These are phyloP conservation scores for Holacanthus passer DNA, from an alignment of 2,113 vertebrate genomes.

Conservation along the genomic window DNA sequence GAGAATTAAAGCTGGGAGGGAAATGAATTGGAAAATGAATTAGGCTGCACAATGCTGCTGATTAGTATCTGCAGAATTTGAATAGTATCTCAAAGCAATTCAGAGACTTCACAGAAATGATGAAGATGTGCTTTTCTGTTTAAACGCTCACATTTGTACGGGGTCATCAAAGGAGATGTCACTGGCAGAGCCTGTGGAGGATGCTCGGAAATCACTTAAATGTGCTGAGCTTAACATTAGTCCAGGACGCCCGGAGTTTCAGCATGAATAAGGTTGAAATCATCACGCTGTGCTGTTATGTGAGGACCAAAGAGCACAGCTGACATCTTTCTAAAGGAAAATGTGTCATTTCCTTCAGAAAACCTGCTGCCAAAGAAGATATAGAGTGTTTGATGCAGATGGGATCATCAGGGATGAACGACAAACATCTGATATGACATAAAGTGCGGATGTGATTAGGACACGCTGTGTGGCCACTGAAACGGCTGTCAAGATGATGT, in stretches of 20 bases:
- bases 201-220: slow-evolving; percentile 47
- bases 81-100: slow-evolving; percentile 38
- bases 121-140: slow-evolving; percentile 37
- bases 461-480: slow-evolving; percentile 1
- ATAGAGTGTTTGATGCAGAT: slow-evolving; percentile 27
- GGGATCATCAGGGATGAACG: not conserved
- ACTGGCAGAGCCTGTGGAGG: slow-evolving; percentile 27
- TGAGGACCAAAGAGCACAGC: slow-evolving; percentile 29
- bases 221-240: slow-evolving; percentile 23
- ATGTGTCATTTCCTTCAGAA: slow-evolving; percentile 11
- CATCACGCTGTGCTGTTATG: slow-evolving; percentile 34
- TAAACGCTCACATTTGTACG: slow-evolving; percentile 24
- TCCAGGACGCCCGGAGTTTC: slow-evolving; percentile 17
- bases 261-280: slow-evolving; percentile 46
- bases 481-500: slow-evolving; percentile 16
- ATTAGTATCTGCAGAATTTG: slow-evolving; percentile 45
- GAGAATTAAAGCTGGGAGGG: slow-evolving; percentile 26
- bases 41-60: slow-evolving; percentile 28
- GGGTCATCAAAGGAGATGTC: slow-evolving; percentile 40
- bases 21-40: slow-evolving; percentile 43
- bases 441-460: not conserved
- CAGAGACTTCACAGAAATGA: slow-evolving; percentile 7
- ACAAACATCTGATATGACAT: slow-evolving; percentile 15
- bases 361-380: slow-evolving; percentile 14
- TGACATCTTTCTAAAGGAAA: slow-evolving; percentile 30